Conservation (phyloP, 2,888 invertebrate species). For the Synanthedon vespiformis region DNA sequence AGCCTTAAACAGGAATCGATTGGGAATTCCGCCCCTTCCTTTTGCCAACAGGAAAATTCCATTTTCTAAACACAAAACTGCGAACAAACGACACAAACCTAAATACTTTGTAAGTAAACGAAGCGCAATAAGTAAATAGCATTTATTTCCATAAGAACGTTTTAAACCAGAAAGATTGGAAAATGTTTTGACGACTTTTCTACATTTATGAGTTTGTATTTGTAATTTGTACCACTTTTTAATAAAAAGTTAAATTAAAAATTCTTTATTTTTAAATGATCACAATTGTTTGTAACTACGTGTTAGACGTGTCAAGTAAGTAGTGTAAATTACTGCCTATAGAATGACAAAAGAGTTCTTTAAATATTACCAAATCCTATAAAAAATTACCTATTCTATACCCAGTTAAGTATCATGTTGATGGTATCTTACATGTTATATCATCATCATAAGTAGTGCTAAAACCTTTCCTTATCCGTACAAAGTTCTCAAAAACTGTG, state of each 20-base stretch:
- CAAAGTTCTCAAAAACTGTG: no score
- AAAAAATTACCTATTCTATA: no score
- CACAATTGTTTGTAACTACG: no score
- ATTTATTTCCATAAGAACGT: slow-evolving; percentile 48
- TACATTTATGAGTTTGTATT: background rate
- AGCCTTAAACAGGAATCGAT: slow-evolving; percentile 31
- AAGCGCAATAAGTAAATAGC: slow-evolving; percentile 65
- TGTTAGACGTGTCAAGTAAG: no score
- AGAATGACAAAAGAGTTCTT: no score
- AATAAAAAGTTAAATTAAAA: background rate
- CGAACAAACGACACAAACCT: slow-evolving; percentile 53
- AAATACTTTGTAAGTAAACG: slow-evolving; percentile 68
- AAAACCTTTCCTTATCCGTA: no score
- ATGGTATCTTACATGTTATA: no score
- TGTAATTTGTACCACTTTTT: no score
- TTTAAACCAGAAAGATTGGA: slow-evolving; percentile 42
- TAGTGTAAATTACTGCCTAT: no score
- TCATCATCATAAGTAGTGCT: no score
- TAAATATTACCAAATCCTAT: no score
- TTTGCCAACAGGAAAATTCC: slow-evolving; percentile 62
- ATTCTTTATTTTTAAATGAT: background rate
- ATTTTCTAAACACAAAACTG: slow-evolving; percentile 61
- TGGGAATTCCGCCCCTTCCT: slow-evolving; percentile 50
- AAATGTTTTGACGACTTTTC: background rate
- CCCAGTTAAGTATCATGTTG: no score